A percentile compares a stretch with the other conserved stretches of the same genome.
Evolutionary conservation across 2,113 vertebrate genomes (phyloP).

Genomic region (Plectropomus leopardus): DNA sequence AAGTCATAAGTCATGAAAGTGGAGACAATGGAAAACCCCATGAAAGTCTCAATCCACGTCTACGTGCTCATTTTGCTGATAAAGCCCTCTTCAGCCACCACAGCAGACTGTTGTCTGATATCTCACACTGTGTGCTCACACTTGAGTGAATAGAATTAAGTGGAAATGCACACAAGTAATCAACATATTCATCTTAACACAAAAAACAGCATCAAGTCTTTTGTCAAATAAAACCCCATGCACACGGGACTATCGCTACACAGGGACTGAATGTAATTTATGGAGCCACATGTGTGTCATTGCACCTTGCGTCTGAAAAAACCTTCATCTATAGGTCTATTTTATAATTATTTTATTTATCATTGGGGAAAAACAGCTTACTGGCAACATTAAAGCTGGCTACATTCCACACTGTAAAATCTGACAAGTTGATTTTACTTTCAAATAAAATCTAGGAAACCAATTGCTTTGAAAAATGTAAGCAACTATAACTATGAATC

Average conservation of each 20-base stretch:
- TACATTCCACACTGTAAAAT: too few species aligned
- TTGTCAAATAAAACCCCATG: slow-evolving; percentile 20
- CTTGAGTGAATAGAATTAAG: slow-evolving; percentile 24
- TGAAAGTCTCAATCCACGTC: slow-evolving; percentile 22
- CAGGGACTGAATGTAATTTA: slow-evolving; percentile 8
- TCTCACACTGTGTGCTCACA: slow-evolving; percentile 32
- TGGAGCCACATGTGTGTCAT: neutral
- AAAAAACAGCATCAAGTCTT: slow-evolving; percentile 27
- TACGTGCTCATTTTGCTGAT: slow-evolving; percentile 25
- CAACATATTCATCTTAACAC: slow-evolving; percentile 29
- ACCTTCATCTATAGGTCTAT: neutral
- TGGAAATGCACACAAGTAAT: slow-evolving; percentile 35
- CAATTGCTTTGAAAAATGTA: too few species aligned
- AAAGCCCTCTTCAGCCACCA: neutral
- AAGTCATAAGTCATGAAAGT: slow-evolving; percentile 16
- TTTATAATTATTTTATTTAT: neutral
- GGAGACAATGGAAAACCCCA: slow-evolving; percentile 24
- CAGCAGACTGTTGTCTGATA: slow-evolving; percentile 20
- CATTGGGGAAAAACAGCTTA: neutral
- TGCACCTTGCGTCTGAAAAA: slow-evolving; percentile 13
- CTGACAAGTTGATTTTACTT: too few species aligned
- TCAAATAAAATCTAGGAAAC: too few species aligned
- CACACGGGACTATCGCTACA: neutral
- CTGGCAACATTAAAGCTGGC: neutral
- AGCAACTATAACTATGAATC: too few species aligned